Conservation (phyloP, 2,888 invertebrate genomes). For the Coenonympha arcania region DNA sequence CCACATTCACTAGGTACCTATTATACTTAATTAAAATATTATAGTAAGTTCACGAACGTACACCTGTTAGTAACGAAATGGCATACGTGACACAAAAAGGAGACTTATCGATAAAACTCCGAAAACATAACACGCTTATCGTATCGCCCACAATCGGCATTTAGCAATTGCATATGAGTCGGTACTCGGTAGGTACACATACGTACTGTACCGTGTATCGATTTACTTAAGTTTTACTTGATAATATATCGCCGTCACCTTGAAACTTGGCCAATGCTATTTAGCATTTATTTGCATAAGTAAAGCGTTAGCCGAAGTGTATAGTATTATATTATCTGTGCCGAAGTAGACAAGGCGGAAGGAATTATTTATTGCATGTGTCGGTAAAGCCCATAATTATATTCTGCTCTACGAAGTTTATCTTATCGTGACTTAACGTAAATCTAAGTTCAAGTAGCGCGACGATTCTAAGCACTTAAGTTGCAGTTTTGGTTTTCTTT, state of each 20-base stretch:
- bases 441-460: neutral
- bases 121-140: conserved; percentile 62
- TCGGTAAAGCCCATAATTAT: conserved; percentile 15
- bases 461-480: neutral
- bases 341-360: conserved; percentile 19
- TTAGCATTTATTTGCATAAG: conserved; percentile 31
- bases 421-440: neutral
- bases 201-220: conserved; percentile 35
- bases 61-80: conserved; percentile 50
- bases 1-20: too few species aligned
- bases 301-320: conserved; percentile 25
- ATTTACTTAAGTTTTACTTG: conserved; percentile 36
- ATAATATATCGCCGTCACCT: conserved; percentile 56
- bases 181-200: too few species aligned
- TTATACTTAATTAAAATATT: too few species aligned
- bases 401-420: neutral
- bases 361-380: conserved; percentile 19
- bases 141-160: conserved; percentile 58
- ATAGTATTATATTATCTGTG: too few species aligned
- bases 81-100: conserved; percentile 66
- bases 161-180: conserved; percentile 39
- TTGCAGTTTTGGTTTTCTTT: conserved; percentile 12
- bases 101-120: conserved; percentile 53
- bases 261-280: conserved; percentile 39
- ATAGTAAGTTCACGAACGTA: conserved; percentile 17